Base-by-base conservation (phyloP, 2,113 vertebrate species). In the Sinocyclocheilus anshuiensis region DNA sequence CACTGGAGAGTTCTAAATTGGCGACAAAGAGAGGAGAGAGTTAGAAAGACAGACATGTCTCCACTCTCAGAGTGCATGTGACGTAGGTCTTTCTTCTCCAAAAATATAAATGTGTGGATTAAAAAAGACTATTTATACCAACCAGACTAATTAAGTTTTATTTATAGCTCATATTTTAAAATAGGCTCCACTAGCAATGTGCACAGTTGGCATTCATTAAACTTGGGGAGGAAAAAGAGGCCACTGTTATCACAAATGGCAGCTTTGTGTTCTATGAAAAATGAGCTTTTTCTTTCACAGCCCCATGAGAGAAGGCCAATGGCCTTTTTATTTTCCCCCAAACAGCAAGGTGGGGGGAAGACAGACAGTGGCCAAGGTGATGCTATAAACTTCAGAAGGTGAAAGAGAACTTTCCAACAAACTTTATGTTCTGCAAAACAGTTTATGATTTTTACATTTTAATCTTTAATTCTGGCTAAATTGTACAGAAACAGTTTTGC, bases 241-340 rank as follows among this genome's bases (percentile, higher is more conserved):
- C 88, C 90, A 93, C 92, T 94, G 93, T 93, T 92, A 93, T 94
- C 92, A 94, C 93, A 91, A 94, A 94, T 84, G 89, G 90, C 89
- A 85, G 91, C 94, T 94, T 94, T 95, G 93, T 95, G 87, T 89
- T 29, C 87, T 45, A 20, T 84, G 90, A 92, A 94, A 95, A 94
- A 93, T 87, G 86, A 91, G 88, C 89, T 91, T 93, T 94, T 94
- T 94, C 90, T 95, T 92, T 86, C 8, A 77, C 26, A 36, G 89
- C 85, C 93, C 88, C 90, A 1, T 24, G 92, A 92, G 93, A 92
- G 88, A 89, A 88, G 91, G 88, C 87, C 87, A 42, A 71, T 90
- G 90, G 93, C 92, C 91, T 91, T 91, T 89, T 63, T 71, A 71
- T 55, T 75, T 87, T 88, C 87, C 84, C 50, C 69, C 91, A 88